These are phyloP conservation scores for Monopterus albus DNA, from an alignment of 2,113 vertebrate genomes.

Conservation along the genomic window DNA sequence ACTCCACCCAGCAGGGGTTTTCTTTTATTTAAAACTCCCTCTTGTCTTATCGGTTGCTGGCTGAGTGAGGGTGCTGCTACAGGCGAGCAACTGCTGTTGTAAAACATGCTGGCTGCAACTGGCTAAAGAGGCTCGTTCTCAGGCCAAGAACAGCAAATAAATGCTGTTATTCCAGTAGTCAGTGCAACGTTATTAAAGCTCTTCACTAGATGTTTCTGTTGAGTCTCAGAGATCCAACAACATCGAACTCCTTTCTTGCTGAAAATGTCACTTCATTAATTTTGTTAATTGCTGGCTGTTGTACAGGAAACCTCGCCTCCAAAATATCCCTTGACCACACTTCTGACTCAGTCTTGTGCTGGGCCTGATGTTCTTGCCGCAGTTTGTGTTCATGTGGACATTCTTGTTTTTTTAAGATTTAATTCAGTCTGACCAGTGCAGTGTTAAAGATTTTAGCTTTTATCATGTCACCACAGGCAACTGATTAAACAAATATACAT, in stretches of 20 bases:
- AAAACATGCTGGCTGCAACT: constrained; percentile 39
- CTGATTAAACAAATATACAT: too few species aligned
- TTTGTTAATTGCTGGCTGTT: constrained; percentile 20
- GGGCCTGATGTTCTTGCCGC: too few species aligned
- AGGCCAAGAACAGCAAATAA: constrained; percentile 58
- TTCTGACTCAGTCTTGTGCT: background rate
- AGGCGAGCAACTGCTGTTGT: constrained; percentile 18
- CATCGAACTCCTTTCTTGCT: constrained; percentile 14
- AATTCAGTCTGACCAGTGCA: too few species aligned
- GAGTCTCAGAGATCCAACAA: constrained; percentile 25
- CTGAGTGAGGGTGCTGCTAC: constrained; percentile 62
- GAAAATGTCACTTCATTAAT: constrained; percentile 26
- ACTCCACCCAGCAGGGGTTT: constrained; percentile 41
- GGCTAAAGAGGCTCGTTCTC: constrained; percentile 36
- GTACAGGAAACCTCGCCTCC: constrained; percentile 29
- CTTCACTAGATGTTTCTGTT: constrained; percentile 42
- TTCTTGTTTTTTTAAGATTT: too few species aligned
- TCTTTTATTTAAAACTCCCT: constrained; percentile 27
- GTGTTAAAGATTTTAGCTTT: too few species aligned
- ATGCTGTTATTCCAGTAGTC: constrained; percentile 47
- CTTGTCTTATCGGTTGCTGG: constrained; percentile 26
- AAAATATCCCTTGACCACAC: too few species aligned
- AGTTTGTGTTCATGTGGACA: too few species aligned
- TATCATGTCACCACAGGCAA: too few species aligned
- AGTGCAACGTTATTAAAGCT: constrained; percentile 44